These are phyloP conservation scores for Drosophila sulfurigaster DNA, from an alignment of 1,140 invertebrate genomes.

Conservation along the genomic window DNA sequence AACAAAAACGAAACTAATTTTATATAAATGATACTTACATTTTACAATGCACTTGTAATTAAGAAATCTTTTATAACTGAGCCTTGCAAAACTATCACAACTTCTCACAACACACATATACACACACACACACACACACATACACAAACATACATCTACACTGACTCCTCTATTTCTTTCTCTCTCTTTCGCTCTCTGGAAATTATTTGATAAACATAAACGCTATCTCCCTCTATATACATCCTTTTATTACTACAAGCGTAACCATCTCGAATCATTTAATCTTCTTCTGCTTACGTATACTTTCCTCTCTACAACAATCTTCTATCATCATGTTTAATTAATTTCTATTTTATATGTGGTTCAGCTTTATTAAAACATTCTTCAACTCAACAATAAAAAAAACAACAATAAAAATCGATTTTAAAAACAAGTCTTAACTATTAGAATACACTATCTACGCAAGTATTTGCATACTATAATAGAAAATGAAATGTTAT, in stretches of 20 bases:
- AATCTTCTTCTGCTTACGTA: slow-evolving; percentile 41
- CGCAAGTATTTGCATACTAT: slow-evolving; percentile 19
- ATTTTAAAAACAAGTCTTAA: slow-evolving; percentile 11
- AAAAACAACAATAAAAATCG: slow-evolving; percentile 16
- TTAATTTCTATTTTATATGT: slow-evolving; percentile 85
- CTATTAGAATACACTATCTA: slow-evolving; percentile 29
- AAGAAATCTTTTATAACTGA: too few relatives aligned
- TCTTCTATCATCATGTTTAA: slow-evolving; percentile 80
- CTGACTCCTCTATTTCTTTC: neutral
- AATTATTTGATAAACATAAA: slow-evolving; percentile 31
- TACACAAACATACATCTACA: neutral
- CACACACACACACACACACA: neutral
- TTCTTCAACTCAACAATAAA: slow-evolving; percentile 17
- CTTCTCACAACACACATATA: too few relatives aligned
- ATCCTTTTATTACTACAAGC: slow-evolving; percentile 8
- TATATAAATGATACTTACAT: slow-evolving; percentile 17
- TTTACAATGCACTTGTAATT: slow-evolving; percentile 23
- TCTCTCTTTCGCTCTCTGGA: slow-evolving; percentile 15
- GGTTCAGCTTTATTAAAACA: slow-evolving; percentile 80
- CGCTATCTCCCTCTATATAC: slow-evolving; percentile 13
- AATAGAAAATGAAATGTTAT: slow-evolving; percentile 21
- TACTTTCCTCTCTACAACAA: slow-evolving; percentile 47
- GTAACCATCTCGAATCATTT: slow-evolving; percentile 41
- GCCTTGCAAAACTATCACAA: too few relatives aligned
- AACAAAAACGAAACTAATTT: slow-evolving; percentile 20